Base-by-base conservation (phyloP, 2,113 vertebrate species). In the Peromyscus leucopus region DNA sequence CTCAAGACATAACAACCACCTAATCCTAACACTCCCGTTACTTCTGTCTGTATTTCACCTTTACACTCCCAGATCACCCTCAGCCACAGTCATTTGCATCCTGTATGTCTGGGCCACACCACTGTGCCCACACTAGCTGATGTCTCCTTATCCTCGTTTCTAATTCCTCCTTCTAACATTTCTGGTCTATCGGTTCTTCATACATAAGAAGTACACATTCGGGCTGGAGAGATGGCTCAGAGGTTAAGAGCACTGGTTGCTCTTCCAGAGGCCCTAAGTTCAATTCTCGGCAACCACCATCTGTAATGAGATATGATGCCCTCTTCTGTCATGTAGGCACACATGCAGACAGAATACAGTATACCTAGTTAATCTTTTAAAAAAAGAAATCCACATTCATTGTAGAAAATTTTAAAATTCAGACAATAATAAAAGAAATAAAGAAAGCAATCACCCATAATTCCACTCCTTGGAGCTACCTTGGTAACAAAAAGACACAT, bases 111-210 rank as follows among this genome's bases (percentile, higher is more conserved):
- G 5, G 12, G 71, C 82, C 17, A 83, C 28, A 22, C 51, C 51
- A 21, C 36, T 17, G 61, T 36, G 9, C 19, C 63, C 46, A 39
- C 0, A 1, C 31, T 48, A 55, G n/a, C 63, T 65, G 21, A 16
- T 11, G 0, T 69, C 36, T 95, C 33, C 87, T 36, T 42, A 46
- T 31, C 22, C 22, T 63, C 72, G 74, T 94, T 89, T 59, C 21
- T 63, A 90, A 93, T 89, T 95, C 65, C 51, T 89, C 82, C 36
- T 74, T 67, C 67, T 71, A 90, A 89, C 31, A 93, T 36, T 93
- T 94, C 83, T 80, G 65, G 51, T 55, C 13, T 79, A 39, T 78
- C 46, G 94, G 82, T 92, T 94, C 51, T 86, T 78, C 69, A 85
- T 57, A 88, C 21, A 67, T 82, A 91, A 86, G 63, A 57, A 79